phyloP scores from a whole-genome alignment of 2,888 invertebrate genomes.

The Caenorhabditis sp. region DNA sequence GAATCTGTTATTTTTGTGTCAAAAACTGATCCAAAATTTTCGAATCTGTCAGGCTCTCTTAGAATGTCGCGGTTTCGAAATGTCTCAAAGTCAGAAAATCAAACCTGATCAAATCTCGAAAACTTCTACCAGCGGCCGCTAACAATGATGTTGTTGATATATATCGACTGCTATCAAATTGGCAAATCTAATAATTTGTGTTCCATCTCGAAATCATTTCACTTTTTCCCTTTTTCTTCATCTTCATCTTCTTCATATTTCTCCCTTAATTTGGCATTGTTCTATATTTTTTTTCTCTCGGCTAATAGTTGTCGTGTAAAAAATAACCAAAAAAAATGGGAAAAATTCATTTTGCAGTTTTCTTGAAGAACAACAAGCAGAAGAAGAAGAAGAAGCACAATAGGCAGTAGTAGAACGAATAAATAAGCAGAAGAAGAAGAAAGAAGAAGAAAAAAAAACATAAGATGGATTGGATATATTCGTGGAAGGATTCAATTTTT shows the following conservation, averaged over 20 bases:
- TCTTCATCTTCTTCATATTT: neutral
- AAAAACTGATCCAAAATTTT: too few species aligned
- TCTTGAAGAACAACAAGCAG: neutral
- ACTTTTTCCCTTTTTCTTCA: neutral
- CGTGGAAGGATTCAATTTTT: conserved; percentile 69
- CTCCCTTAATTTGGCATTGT: neutral
- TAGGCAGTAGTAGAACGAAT: too few species aligned
- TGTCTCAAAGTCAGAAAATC: too few species aligned
- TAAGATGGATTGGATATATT: conserved; percentile 69
- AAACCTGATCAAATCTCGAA: too few species aligned
- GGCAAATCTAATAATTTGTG: neutral
- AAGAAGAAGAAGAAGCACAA: too few species aligned
- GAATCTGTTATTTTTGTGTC: too few species aligned
- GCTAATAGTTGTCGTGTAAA: neutral
- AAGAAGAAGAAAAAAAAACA: neutral
- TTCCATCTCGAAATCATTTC: neutral
- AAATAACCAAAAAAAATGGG: neutral
- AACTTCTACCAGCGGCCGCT: too few species aligned
- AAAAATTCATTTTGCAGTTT: neutral
- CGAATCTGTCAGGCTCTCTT: too few species aligned
- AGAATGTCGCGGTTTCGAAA: too few species aligned
- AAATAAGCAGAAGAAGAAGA: neutral
- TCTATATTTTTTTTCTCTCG: neutral
- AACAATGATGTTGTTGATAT: neutral
- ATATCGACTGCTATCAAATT: neutral